phyloP scores from a whole-genome alignment of 2,888 invertebrate species.

The Plutella xylostella region DNA sequence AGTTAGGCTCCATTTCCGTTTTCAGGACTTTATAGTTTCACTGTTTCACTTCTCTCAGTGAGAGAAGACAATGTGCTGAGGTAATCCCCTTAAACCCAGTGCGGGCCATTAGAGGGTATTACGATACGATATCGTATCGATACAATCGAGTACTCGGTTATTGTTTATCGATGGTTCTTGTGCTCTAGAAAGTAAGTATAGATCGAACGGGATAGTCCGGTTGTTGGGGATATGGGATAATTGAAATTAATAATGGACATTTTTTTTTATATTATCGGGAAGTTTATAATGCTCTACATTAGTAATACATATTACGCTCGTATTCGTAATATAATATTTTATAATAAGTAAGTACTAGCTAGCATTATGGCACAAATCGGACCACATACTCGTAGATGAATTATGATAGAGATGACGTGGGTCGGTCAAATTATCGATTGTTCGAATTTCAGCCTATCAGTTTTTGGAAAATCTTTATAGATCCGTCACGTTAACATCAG shows the following conservation, averaged over 20 bases:
- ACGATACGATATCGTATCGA: slow-evolving; percentile 56
- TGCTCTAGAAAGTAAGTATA: slow-evolving; percentile 37
- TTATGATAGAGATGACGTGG: no score
- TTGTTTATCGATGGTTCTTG: slow-evolving; percentile 59
- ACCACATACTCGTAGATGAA: slow-evolving; percentile 15
- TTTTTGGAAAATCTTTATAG: no score
- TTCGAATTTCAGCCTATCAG: slow-evolving; percentile 24
- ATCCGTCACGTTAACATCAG: no score
- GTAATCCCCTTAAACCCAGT: slow-evolving; percentile 53
- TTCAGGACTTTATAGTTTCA: slow-evolving; percentile 49
- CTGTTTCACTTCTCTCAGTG: slow-evolving; percentile 4
- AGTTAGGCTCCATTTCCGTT: no score
- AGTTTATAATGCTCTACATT: no score
- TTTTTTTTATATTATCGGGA: no score
- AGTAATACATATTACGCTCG: no score
- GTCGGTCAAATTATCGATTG: slow-evolving; percentile 42
- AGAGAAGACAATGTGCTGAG: slow-evolving; percentile 24
- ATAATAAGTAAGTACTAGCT: no score
- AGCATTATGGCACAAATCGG: no score
- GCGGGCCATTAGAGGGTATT: slow-evolving; percentile 61
- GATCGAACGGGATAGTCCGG: slow-evolving; percentile 29
- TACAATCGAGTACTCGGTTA: slow-evolving; percentile 56
- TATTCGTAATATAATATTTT: no score
- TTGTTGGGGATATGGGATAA: no score
- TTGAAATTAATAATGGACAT: no score